phyloP scores from a whole-genome alignment of 30 jellyfish, hydroid and myxozoan genomes.

The Sanderia malayensis region DNA sequence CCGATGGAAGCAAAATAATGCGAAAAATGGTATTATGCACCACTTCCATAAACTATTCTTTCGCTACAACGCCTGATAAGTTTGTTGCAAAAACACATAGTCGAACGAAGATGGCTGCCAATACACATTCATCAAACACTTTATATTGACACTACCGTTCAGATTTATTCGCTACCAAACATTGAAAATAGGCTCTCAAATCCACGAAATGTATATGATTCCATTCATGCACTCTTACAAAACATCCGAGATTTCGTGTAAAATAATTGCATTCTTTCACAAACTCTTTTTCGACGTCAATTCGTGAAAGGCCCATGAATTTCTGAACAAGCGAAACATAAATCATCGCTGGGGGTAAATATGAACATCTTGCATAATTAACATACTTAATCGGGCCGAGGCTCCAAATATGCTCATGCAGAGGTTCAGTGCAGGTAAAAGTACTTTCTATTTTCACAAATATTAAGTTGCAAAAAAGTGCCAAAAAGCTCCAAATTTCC shows the following conservation, averaged over 20 bases:
- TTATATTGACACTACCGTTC: too few relatives aligned
- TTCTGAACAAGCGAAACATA: constrained; percentile 91
- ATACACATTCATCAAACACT: constrained; percentile 45
- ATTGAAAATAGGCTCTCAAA: not conserved
- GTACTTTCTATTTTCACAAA: too few relatives aligned
- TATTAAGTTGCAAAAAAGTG: too few relatives aligned
- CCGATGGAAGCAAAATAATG: constrained; percentile 3
- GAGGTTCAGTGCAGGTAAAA: too few relatives aligned
- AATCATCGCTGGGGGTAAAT: constrained; percentile 94
- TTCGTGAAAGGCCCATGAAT: constrained; percentile 71
- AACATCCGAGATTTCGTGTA: constrained; percentile 4
- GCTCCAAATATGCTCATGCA: too few relatives aligned
- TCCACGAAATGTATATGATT: not conserved
- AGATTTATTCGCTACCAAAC: too few relatives aligned
- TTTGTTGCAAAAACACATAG: constrained; percentile 70
- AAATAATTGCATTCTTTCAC: too few relatives aligned
- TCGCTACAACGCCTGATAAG: constrained; percentile 59
- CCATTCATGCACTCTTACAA: not conserved
- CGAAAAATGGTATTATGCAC: not conserved
- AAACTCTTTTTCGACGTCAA: too few relatives aligned
- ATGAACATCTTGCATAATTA: constrained; percentile 69
- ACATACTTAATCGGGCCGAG: constrained; percentile 78
- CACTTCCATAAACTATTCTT: not conserved
- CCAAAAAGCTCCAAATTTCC: too few relatives aligned
- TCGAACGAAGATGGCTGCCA: constrained; percentile 68